These are phyloP conservation scores for Melinaea menophilus DNA, from an alignment of 2,888 invertebrate genomes.

Conservation along the genomic window DNA sequence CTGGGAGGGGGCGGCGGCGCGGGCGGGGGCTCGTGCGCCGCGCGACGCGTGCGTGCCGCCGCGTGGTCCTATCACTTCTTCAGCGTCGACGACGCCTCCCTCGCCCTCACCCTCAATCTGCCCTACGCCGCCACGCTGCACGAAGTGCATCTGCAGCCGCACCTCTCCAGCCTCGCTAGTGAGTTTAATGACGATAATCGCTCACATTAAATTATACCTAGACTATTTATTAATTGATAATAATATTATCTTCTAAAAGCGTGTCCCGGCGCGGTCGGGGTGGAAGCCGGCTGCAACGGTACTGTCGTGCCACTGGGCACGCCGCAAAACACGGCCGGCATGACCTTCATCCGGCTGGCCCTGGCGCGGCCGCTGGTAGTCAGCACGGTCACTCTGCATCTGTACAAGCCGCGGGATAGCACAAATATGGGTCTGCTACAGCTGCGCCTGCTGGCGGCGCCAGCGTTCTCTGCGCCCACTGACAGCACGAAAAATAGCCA, in stretches of 20 bases:
- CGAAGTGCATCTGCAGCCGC: slow-evolving; percentile 92
- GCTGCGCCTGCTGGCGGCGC: slow-evolving; percentile 89
- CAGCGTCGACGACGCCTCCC: slow-evolving; percentile 89
- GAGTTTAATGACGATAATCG: slow-evolving; percentile 41
- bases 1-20: slow-evolving; percentile 86
- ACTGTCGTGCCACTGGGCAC: slow-evolving; percentile 90
- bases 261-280: slow-evolving; percentile 91
- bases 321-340: slow-evolving; percentile 90
- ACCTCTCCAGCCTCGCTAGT: slow-evolving; percentile 89
- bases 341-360: slow-evolving; percentile 90
- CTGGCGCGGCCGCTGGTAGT: slow-evolving; percentile 91
- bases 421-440: slow-evolving; percentile 93
- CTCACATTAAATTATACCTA: too few species aligned
- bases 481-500: slow-evolving; percentile 39
- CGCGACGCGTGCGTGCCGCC: slow-evolving; percentile 90
- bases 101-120: slow-evolving; percentile 90
- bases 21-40: slow-evolving; percentile 84
- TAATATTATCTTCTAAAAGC: slow-evolving; percentile 65
- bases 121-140: slow-evolving; percentile 93
- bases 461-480: slow-evolving; percentile 79
- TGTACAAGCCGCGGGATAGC: slow-evolving; percentile 92
- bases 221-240: too few species aligned
- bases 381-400: slow-evolving; percentile 85
- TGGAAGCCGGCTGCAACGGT: slow-evolving; percentile 90
- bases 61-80: slow-evolving; percentile 99